A percentile compares a stretch with the other conserved stretches of the same genome.
Conservation (phyloP, 2,888 invertebrate genomes). For the Mesorhabditis spiculigera region DNA sequence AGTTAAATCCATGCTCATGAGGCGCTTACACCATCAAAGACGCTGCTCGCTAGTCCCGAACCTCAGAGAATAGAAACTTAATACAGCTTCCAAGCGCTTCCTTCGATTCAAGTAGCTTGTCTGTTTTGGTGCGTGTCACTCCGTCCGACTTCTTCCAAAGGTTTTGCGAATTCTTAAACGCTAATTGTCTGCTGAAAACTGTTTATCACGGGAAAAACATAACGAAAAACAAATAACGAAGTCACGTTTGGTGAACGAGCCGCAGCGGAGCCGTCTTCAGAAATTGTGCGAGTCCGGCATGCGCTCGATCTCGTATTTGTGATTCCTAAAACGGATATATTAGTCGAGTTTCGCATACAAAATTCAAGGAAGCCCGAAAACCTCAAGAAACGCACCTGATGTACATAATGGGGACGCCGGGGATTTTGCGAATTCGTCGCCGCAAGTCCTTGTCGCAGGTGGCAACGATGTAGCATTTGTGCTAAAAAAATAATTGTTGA, state of each 20-base stretch:
- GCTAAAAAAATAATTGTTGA: constrained; percentile 65
- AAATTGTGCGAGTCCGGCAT: constrained; percentile 89
- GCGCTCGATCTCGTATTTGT: constrained; percentile 86
- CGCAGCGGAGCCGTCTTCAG: constrained; percentile 63
- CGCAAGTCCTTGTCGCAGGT: constrained; percentile 97
- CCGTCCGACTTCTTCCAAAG: not conserved
- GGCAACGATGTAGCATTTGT: constrained; percentile 98
- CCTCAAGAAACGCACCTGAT: constrained; percentile 61
- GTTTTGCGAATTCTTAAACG: constrained; percentile 9
- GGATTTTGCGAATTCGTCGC: constrained; percentile 87
- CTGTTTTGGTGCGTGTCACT: not conserved
- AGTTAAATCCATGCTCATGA: too few relatives aligned
- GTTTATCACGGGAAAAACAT: constrained; percentile 10
- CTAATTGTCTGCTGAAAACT: constrained; percentile 10
- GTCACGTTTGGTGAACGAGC: constrained; percentile 68
- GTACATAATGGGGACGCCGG: constrained; percentile 98
- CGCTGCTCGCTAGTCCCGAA: too few relatives aligned
- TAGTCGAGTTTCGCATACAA: too few relatives aligned
- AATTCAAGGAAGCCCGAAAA: too few relatives aligned
- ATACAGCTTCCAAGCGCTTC: not conserved
- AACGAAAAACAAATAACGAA: constrained; percentile 8
- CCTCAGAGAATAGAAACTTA: too few relatives aligned
- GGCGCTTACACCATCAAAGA: too few relatives aligned
- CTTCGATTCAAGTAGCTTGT: not conserved
- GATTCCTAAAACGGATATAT: constrained; percentile 66